Evolutionary conservation across 2,888 invertebrate species (phyloP).

Genomic region (Drosophila eohydei): DNA sequence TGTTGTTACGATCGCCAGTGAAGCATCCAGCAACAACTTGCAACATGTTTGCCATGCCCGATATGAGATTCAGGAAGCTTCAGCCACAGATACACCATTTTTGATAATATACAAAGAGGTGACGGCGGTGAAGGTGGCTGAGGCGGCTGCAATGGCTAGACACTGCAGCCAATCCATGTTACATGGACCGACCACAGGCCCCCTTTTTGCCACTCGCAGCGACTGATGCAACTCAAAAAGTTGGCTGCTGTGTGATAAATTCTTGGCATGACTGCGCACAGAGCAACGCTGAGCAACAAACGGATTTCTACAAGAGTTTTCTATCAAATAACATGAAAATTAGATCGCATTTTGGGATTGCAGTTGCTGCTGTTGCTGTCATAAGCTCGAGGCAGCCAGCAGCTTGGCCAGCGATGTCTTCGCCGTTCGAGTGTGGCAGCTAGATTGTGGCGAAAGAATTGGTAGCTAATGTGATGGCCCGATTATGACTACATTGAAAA

Average conservation of each 20-base stretch:
- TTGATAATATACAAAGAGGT: constrained; percentile 73
- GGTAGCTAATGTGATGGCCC: constrained; percentile 14
- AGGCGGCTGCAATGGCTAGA: constrained; percentile 6
- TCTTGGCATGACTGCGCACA: constrained; percentile 57
- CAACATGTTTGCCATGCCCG: constrained; percentile 72
- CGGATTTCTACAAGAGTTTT: constrained; percentile 63
- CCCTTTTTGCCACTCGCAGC: neutral
- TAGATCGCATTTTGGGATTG: constrained; percentile 66
- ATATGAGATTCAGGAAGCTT: constrained; percentile 73
- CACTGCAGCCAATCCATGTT: constrained; percentile 37
- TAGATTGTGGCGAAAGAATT: constrained; percentile 34
- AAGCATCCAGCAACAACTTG: constrained; percentile 62
- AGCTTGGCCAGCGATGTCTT: constrained; percentile 25
- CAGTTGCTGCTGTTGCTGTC: constrained; percentile 16
- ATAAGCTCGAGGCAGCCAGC: constrained; percentile 23
- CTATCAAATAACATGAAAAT: constrained; percentile 79
- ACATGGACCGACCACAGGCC: neutral
- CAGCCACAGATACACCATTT: constrained; percentile 73
- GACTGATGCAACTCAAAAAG: constrained; percentile 52
- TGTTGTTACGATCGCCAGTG: constrained; percentile 68
- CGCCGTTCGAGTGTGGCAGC: constrained; percentile 17
- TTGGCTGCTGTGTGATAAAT: constrained; percentile 65
- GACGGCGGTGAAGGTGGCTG: constrained; percentile 16
- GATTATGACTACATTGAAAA: constrained; percentile 28
- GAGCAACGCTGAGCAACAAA: constrained; percentile 36